Percentiles rank a stretch among this genome's conserved stretches.
Conservation (phyloP, 1,140 invertebrate genomes). For the Drosophila sproati region DNA sequence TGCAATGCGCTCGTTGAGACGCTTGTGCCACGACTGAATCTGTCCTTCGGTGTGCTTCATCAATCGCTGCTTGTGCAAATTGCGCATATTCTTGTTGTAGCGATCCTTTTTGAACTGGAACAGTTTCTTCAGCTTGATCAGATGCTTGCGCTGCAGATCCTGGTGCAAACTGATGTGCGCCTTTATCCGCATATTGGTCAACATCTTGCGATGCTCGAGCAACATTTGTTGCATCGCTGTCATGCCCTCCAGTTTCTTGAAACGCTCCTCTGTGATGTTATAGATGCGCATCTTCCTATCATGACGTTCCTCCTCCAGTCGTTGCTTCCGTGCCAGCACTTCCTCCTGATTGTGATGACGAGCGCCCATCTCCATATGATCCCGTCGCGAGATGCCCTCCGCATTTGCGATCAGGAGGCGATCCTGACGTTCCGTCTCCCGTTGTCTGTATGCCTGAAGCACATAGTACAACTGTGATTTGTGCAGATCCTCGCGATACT, state of each 20-base stretch:
- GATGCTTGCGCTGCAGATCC: conserved; percentile 70
- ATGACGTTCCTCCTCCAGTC: conserved; percentile 48
- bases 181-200: conserved; percentile 68
- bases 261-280: conserved; percentile 57
- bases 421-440: conserved; percentile 74
- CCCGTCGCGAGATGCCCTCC: conserved; percentile 66
- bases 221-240: conserved; percentile 55
- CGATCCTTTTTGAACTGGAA: conserved; percentile 79
- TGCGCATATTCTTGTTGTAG: conserved; percentile 66
- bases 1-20: conserved; percentile 66
- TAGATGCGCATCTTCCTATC: conserved; percentile 49
- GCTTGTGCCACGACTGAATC: conserved; percentile 70
- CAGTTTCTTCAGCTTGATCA: conserved; percentile 77
- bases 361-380: conserved; percentile 57
- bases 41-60: conserved; percentile 52
- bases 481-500: conserved; percentile 77
- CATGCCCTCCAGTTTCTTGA: conserved; percentile 58
- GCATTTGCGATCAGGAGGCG: conserved; percentile 71
- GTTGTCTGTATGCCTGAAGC: conserved; percentile 67
- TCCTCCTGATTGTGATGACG: conserved; percentile 63
- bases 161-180: conserved; percentile 54
- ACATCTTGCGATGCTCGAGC: conserved; percentile 65
- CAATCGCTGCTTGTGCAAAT: conserved; percentile 47
- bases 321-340: conserved; percentile 58
- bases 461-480: conserved; percentile 80